Evolutionary conservation across 2,888 invertebrate genomes (phyloP).

Genomic region (Phyto melanocephala): DNA sequence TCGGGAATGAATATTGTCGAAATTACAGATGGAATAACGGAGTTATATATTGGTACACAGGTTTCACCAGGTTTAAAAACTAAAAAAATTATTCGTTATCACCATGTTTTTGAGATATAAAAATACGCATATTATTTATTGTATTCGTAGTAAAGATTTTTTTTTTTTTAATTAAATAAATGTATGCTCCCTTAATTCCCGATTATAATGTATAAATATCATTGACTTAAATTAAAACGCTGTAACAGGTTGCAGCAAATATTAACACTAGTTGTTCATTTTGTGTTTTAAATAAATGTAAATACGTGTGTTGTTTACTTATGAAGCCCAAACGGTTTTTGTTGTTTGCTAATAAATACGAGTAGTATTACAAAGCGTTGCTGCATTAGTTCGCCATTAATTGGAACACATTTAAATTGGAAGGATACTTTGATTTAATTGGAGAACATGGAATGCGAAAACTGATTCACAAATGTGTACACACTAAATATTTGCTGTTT

Average conservation of each 20-base stretch:
- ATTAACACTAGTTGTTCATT: neutral
- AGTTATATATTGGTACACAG: no score
- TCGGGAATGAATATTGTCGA: no score
- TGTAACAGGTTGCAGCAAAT: neutral
- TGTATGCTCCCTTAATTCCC: no score
- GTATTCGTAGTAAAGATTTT: no score
- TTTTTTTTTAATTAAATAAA: no score
- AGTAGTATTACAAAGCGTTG: neutral
- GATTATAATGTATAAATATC: no score
- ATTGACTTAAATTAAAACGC: no score
- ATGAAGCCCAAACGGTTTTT: neutral
- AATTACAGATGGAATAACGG: no score
- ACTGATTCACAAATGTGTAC: slow-evolving; percentile 10
- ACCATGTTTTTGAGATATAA: no score
- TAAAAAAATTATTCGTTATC: no score
- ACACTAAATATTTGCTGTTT: slow-evolving; percentile 17
- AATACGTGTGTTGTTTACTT: neutral
- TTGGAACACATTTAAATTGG: slow-evolving; percentile 25
- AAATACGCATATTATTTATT: no score
- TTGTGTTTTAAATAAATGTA: neutral
- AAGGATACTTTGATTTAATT: slow-evolving; percentile 27
- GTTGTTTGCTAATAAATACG: neutral
- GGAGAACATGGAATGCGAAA: neutral
- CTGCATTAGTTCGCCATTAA: slow-evolving; percentile 25
- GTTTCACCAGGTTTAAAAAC: no score